Evolutionary conservation across 2,797 vertebrate genomes (phyloP), one percentile per base, ranked within the genome.

Genomic region (Craterocephalus amniculus): DNA sequence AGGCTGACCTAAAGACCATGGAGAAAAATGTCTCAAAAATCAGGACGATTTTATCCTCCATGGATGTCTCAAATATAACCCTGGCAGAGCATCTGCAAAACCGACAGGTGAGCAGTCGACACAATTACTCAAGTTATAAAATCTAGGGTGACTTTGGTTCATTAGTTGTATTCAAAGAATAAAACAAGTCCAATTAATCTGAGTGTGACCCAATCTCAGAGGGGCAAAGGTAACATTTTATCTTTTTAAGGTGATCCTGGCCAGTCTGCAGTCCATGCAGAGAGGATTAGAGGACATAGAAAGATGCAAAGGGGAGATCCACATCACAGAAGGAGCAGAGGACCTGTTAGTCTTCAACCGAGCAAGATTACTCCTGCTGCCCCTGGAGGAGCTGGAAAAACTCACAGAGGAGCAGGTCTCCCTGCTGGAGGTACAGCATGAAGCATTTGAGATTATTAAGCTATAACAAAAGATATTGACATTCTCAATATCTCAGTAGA

Each of bases 11-110:
- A 14, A 98, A 96, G 79, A 86, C 67, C 0, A 94, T 97, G 82
- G 96, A 98, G 86, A 97, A 94, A 74, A 95, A 95, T 9, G 34
- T 96, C 56, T 84, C 84, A 1, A 96, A 96, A 89, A 97, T 99
- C 83, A 93, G 86, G 91, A 87, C 88, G 1, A 96, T 98, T 79
- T 86, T 99, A 51, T 95, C 94, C 38, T 95, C 95, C 22, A 83
- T 95, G 74, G 95, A 97, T 58, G 83, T 94, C 38, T 74, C 93
- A 63, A 88, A 94, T 59, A 92, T 96, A 70, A 88, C 94, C 35
- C 89, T 92, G 24, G 88, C 82, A 45, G 96, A 98, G 59, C 96
- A 96, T 83, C 91, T 97, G 43, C 93, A 92, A 20, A 95, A 96
- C 87, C 92, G 95, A 38, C 91, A 97, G 96, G 98, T 97, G 75